Evolutionary conservation across 2,797 vertebrate genomes (phyloP).

Genomic region (Dryobates pubescens): DNA sequence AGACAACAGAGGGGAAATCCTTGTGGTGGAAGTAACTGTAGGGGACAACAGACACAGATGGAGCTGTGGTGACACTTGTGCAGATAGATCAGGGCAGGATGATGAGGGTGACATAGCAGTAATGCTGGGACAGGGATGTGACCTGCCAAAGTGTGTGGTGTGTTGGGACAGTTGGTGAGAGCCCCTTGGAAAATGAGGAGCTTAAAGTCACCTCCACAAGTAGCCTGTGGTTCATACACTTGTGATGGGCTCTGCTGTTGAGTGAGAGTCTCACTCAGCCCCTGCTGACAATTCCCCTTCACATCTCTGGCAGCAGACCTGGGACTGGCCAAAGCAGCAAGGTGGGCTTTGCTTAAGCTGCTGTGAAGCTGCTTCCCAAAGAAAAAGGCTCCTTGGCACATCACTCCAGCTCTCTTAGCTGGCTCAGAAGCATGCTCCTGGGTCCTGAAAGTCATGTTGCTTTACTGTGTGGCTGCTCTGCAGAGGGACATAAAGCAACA

Average conservation of each 20-base stretch:
- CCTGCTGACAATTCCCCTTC: background rate
- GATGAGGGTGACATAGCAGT: background rate
- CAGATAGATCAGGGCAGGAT: fast-evolving
- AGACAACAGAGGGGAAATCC: background rate
- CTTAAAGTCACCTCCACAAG: background rate
- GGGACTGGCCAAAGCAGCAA: background rate
- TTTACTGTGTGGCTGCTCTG: background rate
- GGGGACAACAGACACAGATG: background rate
- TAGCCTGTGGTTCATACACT: background rate
- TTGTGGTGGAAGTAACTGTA: background rate
- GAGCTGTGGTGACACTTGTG: fast-evolving
- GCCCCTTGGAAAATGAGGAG: fast-evolving
- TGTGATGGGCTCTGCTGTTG: background rate
- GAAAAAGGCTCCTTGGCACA: background rate
- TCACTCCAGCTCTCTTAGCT: background rate
- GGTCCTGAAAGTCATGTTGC: background rate
- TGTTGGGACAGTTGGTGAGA: background rate
- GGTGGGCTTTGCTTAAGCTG: background rate
- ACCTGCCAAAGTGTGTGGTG: background rate
- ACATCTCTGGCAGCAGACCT: background rate
- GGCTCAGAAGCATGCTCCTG: background rate
- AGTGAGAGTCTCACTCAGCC: background rate
- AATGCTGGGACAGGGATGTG: fast-evolving
- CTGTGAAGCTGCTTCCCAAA: background rate
- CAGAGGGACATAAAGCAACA: background rate